Percentiles rank a stretch among this genome's conserved stretches.
phyloP scores from a whole-genome alignment of 2,113 vertebrate species.

The Chaetura pelagica region DNA sequence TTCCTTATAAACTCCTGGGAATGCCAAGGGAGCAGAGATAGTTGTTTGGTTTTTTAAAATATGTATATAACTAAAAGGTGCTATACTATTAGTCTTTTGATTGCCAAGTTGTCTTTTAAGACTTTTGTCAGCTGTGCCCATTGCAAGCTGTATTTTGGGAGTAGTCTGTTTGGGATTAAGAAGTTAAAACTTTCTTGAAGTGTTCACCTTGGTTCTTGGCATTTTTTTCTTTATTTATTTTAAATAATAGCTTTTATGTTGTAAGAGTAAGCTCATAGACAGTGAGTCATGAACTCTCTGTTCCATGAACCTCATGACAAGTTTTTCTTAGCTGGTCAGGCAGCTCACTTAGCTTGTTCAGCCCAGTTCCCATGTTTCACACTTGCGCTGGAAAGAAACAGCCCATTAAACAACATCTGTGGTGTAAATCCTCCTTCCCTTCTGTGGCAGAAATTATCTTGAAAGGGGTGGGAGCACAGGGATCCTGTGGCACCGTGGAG shows the following conservation, averaged over 20 bases:
- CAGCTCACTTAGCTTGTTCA: neutral
- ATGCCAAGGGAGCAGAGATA: neutral
- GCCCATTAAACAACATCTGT: neutral
- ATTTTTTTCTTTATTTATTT: neutral
- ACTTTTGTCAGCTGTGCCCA: neutral
- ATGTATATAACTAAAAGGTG: neutral
- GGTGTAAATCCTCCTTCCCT: neutral
- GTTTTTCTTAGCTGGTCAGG: constrained; percentile 59
- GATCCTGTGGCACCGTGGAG: fast-evolving
- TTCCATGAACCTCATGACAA: constrained; percentile 55
- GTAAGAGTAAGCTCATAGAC: constrained; percentile 47
- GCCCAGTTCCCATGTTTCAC: neutral
- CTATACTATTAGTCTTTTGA: neutral
- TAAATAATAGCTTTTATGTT: constrained; percentile 65
- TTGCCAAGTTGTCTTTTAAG: neutral
- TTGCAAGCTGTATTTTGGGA: constrained; percentile 3
- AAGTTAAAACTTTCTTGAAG: constrained; percentile 28
- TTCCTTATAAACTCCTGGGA: neutral
- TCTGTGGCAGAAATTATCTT: neutral
- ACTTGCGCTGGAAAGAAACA: neutral
- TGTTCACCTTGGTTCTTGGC: neutral
- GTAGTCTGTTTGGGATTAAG: constrained; percentile 23
- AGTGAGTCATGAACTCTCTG: constrained; percentile 49
- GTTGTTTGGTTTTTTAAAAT: no score
- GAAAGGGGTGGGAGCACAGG: neutral